Conservation (phyloP, 64 coral and sea anemone genomes). For the Catalaphyllia jardinei region DNA sequence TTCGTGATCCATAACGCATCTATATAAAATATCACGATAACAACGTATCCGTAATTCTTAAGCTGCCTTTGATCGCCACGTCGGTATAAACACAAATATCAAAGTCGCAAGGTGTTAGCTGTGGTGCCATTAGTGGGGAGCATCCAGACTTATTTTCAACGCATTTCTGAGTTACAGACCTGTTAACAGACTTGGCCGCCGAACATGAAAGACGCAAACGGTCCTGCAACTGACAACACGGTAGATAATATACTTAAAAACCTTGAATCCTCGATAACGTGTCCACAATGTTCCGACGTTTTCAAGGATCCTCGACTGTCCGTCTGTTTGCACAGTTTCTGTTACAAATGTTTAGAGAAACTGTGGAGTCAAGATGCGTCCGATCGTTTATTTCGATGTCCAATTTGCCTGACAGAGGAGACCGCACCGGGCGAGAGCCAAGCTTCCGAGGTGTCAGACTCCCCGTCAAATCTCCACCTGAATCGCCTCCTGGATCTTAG, state of each 20-base stretch:
- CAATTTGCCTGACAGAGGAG: constrained; percentile 73
- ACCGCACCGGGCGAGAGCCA: constrained; percentile 47
- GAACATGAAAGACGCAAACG: neutral
- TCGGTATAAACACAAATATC: neutral
- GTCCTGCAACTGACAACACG: neutral
- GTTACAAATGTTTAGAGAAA: constrained; percentile 78
- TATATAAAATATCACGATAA: neutral
- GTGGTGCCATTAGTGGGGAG: neutral
- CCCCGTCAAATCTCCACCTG: constrained; percentile 74
- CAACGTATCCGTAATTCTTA: neutral
- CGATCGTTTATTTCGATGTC: constrained; percentile 66
- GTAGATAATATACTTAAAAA: constrained; percentile 50
- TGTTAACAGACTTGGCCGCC: neutral
- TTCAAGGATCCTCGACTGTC: constrained; percentile 81
- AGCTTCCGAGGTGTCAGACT: neutral
- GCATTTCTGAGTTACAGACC: neutral
- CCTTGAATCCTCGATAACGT: constrained; percentile 59
- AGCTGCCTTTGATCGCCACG: constrained; percentile 8
- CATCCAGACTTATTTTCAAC: neutral
- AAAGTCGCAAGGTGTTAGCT: neutral
- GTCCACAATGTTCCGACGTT: constrained; percentile 71
- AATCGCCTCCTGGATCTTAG: constrained; percentile 73
- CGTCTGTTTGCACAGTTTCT: constrained; percentile 85
- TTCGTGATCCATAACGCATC: constrained; percentile 33
- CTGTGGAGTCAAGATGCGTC: constrained; percentile 64